phyloP scores from a whole-genome alignment of 2,113 vertebrate genomes.

The Anhinga rufa region DNA sequence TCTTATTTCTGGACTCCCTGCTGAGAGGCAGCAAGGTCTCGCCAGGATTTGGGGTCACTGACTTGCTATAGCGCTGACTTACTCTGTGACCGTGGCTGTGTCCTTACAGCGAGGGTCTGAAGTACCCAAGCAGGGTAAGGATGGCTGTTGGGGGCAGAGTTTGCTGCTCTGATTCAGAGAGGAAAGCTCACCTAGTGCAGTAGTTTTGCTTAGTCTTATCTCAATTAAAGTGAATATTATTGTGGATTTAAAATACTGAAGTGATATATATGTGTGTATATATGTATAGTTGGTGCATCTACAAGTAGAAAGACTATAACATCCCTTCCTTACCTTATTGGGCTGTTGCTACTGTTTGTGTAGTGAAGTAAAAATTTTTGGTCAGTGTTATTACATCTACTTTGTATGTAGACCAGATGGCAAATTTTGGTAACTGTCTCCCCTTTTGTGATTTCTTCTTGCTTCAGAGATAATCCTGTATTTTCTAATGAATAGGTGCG shows the following conservation, averaged over 20 bases:
- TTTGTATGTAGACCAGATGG: neutral
- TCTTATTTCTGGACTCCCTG: neutral
- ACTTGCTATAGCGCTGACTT: neutral
- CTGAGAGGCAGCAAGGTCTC: neutral
- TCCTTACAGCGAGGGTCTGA: neutral
- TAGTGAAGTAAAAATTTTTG: neutral
- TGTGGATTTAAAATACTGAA: neutral
- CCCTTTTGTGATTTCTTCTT: neutral
- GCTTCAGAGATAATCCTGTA: neutral
- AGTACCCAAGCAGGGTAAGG: neutral
- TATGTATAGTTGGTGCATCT: neutral
- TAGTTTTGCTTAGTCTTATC: neutral
- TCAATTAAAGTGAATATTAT: neutral
- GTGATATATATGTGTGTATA: neutral
- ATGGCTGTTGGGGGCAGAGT: neutral
- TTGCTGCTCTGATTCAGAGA: neutral
- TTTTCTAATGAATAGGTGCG: neutral
- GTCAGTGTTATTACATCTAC: neutral
- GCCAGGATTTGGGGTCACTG: neutral
- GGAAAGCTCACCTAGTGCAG: neutral
- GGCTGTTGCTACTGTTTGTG: neutral
- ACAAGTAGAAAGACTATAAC: neutral
- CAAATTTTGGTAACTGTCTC: neutral
- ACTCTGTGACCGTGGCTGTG: neutral
- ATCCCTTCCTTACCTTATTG: neutral